Percentiles rank a stretch among this genome's conserved stretches.
Conservation (phyloP, 37 sponge, comb jelly and placozoan species). For the Beroe ovata region DNA sequence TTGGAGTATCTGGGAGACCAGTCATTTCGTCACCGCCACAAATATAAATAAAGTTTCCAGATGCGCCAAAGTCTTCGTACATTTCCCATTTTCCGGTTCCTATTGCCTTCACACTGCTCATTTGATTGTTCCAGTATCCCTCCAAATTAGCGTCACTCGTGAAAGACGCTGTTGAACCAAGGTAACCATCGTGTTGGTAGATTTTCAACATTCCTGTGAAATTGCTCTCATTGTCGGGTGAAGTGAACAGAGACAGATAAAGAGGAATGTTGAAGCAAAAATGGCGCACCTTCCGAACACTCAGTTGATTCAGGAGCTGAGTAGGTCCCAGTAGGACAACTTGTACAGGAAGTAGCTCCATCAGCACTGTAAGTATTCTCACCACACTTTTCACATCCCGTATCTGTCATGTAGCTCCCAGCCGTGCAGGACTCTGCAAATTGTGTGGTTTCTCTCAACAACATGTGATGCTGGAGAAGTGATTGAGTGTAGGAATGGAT, state of each 20-base stretch:
- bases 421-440: slow-evolving; percentile 1
- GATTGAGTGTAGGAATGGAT: no score
- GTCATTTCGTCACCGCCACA: not conserved
- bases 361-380: slow-evolving; percentile 30
- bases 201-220: not conserved
- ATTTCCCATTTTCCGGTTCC: not conserved
- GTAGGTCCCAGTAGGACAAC: not conserved
- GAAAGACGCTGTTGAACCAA: not conserved
- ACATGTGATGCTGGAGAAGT: no score
- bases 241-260: no score
- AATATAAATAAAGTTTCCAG: not conserved
- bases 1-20: not conserved
- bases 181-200: not conserved
- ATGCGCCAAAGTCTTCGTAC: not conserved
- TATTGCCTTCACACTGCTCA: not conserved
- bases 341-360: slow-evolving; percentile 7
- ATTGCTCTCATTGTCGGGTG: no score
- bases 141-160: not conserved
- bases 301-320: not conserved
- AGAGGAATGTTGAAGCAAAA: no score
- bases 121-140: not conserved
- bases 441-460: not conserved
- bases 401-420: slow-evolving; percentile 32
- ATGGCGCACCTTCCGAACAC: no score
- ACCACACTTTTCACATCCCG: slow-evolving; percentile 1